These are phyloP conservation scores for Aphelocoma coerulescens DNA, from an alignment of 2,113 vertebrate species.

Conservation along the genomic window DNA sequence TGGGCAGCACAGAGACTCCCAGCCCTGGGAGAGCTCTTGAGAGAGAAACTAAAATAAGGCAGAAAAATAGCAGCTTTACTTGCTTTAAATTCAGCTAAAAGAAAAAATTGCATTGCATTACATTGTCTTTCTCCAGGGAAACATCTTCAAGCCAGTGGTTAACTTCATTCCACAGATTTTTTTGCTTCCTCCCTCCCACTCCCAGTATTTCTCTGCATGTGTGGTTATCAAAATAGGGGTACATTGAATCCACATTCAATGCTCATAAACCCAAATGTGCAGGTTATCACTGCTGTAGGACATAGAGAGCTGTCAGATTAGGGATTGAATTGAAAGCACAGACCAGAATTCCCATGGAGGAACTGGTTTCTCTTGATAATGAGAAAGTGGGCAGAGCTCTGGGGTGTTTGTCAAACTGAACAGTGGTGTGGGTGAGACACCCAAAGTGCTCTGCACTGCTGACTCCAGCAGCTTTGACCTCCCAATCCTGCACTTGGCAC, in stretches of 20 bases:
- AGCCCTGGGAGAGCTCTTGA: not conserved
- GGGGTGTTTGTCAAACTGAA: not conserved
- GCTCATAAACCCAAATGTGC: not conserved
- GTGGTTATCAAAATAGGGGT: not conserved
- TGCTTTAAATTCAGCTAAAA: not conserved
- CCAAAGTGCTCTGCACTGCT: not conserved
- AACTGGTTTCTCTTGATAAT: not conserved
- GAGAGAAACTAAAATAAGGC: not conserved
- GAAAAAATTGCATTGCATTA: not conserved
- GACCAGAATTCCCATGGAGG: not conserved
- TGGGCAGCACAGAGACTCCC: not conserved
- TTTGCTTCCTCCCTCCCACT: not conserved
- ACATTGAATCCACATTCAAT: not conserved
- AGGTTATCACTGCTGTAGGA: not conserved
- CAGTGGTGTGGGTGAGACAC: not conserved
- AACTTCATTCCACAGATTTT: not conserved
- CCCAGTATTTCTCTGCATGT: not conserved
- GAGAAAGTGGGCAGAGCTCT: not conserved
- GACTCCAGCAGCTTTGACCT: not conserved
- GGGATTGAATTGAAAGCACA: not conserved
- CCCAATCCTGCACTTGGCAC: fast-evolving
- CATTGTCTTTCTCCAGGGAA: not conserved
- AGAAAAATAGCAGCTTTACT: not conserved
- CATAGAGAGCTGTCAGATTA: not conserved
- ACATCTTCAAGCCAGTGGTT: not conserved